Evolutionary conservation across 2,113 vertebrate genomes (phyloP), one percentile per base, ranked within the genome.

Genomic region (Eclectus roratus): DNA sequence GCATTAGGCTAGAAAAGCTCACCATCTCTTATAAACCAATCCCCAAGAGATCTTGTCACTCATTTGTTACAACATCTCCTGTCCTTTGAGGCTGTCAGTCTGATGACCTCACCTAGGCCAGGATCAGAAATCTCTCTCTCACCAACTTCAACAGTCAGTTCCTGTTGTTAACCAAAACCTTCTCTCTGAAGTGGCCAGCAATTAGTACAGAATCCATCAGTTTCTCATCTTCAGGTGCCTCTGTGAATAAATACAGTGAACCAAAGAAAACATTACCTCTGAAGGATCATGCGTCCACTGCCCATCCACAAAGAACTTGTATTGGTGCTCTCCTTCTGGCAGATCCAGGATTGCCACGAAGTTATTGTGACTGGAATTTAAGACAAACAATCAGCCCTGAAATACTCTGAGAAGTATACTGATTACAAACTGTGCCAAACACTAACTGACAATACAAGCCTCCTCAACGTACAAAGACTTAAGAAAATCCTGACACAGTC

Each of bases 271-370:
- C 1, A 31, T 96, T 97, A 99, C 99, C 98, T 99, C 99, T 15
- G 98, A 97, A 17, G 99, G 98, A 94, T 99, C 99, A 5, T 99
- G 98, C 4, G 98, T 99, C 99, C 99, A 99, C 97, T 99, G 98
- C 25, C 99, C 99, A 29, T 99, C 99, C 65, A 99, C 99, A 13
- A 98, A 98, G 89, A 99, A 99, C 97, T 99, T 99, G 97, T 99
- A 99, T 82, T 99, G 99, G 97, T 99, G 99, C 92, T 99, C 99
- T 61, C 99, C 99, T 97, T 99, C 99, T 0, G 99, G 99, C 91
- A 99, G 98, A 84, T 99, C 99, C 96, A 99, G 96, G 63, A 99
- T 99, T 16, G 98, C 99, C 85, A 99, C 99, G 82, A 99, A 99
- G 97, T 99, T 99, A 61, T 99, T 99, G 92, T 99, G 99, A 98